Conservation (phyloP, 2,113 vertebrate genomes). For the Plecotus auritus region DNA sequence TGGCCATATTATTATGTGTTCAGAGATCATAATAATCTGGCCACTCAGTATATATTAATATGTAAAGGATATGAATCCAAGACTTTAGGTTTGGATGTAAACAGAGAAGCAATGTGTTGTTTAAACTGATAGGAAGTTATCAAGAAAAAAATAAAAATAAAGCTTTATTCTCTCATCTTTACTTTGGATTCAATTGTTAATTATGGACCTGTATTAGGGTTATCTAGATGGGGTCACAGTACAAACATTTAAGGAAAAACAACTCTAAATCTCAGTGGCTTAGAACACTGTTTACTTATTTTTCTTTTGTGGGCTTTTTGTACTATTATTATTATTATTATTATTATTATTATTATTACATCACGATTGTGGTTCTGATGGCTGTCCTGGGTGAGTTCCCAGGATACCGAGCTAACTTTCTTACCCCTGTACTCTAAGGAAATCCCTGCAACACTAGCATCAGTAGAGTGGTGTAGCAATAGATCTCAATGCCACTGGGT, state of each 20-base stretch:
- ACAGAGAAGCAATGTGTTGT: neutral
- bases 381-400: neutral
- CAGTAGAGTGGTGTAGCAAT: no score
- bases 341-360: neutral
- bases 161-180: neutral
- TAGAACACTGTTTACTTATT: neutral
- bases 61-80: neutral
- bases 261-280: neutral
- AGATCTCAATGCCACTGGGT: neutral
- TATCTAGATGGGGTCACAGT: neutral
- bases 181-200: neutral
- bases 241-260: neutral
- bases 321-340: neutral
- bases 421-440: neutral
- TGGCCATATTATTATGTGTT: no score
- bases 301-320: neutral
- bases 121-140: neutral
- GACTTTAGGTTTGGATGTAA: neutral
- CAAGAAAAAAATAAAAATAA: neutral
- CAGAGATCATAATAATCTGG: no score
- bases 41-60: neutral
- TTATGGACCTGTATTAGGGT: neutral
- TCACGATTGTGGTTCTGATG: neutral
- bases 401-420: neutral
- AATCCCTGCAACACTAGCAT: neutral